Conservation (phyloP, 2,113 vertebrate species). For the Quiscalus mexicanus region DNA sequence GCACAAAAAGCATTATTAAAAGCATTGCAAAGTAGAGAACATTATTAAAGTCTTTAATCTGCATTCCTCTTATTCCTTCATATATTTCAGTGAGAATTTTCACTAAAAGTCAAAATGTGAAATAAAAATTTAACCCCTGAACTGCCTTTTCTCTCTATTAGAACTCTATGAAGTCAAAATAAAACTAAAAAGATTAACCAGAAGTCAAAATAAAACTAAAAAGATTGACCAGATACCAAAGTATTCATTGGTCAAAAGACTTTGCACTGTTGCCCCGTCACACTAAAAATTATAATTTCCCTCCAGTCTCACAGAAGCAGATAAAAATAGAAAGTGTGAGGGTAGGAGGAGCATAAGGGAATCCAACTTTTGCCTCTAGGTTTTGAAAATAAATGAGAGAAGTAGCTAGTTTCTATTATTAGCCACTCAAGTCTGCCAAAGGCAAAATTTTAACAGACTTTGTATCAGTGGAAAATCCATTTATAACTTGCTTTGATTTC, state of each 20-base stretch:
- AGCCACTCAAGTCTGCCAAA: neutral
- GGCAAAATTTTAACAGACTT: constrained; percentile 12
- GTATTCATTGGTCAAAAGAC: neutral
- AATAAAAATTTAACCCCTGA: neutral
- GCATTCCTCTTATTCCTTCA: neutral
- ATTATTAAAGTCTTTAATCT: neutral
- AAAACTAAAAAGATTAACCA: neutral
- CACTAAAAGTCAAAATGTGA: neutral
- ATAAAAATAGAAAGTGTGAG: constrained; percentile 5
- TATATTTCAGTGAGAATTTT: neutral
- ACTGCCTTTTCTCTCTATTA: neutral
- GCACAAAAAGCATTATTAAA: neutral
- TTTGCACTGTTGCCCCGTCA: neutral
- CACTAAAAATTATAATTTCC: neutral
- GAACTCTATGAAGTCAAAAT: neutral
- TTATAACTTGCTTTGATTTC: constrained; percentile 34
- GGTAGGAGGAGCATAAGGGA: neutral
- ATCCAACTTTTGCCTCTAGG: neutral
- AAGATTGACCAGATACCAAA: neutral
- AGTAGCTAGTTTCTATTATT: constrained; percentile 4
- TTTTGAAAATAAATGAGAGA: neutral
- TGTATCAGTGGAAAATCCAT: neutral
- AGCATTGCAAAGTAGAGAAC: neutral
- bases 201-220: neutral
- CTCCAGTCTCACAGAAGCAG: neutral